Percentiles rank a stretch among this genome's conserved stretches.
phyloP scores from a whole-genome alignment of 2,113 vertebrate species.

The Gavia stellata region DNA sequence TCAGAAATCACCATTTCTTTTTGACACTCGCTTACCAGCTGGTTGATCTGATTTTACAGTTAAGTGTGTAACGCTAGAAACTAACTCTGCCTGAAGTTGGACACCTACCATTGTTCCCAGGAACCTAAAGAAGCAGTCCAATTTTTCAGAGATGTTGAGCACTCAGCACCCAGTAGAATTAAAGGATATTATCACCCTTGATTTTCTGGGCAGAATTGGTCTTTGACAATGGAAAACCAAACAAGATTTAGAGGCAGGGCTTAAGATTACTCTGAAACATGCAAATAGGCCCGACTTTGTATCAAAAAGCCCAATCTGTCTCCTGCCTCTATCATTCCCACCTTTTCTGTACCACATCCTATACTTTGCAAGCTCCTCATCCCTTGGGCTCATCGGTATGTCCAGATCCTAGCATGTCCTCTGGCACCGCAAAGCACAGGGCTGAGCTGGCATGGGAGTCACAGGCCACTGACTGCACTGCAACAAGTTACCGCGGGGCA shows the following conservation, averaged over 20 bases:
- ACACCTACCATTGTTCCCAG: neutral
- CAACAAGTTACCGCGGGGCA: neutral
- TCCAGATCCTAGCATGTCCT: rapidly evolving
- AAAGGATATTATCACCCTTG: neutral
- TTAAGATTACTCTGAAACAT: neutral
- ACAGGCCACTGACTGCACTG: neutral
- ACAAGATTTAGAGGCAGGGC: neutral
- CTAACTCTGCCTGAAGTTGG: neutral
- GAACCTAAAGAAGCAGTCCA: neutral
- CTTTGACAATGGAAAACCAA: neutral
- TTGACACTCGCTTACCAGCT: neutral
- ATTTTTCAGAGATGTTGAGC: neutral
- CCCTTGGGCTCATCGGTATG: neutral
- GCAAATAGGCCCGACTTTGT: neutral
- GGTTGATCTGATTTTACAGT: neutral
- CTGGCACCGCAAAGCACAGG: neutral
- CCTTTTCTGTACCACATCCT: neutral
- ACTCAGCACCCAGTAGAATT: neutral
- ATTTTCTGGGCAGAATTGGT: neutral
- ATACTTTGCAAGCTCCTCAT: neutral
- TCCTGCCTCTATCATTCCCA: neutral
- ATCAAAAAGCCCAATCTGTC: neutral
- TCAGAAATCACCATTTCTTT: neutral
- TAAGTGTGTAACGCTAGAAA: neutral
- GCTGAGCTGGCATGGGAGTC: neutral